Conservation (phyloP, 2,888 invertebrate genomes). For the Rhaphigaster nebulosa region DNA sequence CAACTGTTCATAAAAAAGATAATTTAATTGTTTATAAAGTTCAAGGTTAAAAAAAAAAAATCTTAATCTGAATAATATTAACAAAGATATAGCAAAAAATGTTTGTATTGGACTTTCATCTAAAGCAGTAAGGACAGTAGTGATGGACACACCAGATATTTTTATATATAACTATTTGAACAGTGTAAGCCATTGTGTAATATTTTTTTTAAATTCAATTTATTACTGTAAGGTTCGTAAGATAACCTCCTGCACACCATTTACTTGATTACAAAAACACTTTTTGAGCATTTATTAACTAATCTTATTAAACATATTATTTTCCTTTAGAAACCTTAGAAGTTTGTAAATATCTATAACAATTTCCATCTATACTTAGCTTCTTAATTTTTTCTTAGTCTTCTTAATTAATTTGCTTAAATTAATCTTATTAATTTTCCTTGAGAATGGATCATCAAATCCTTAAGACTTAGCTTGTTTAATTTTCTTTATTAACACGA, state of each 20-base stretch:
- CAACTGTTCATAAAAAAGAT: too few species aligned
- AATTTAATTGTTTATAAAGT: too few species aligned
- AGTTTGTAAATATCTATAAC: background rate
- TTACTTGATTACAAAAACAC: background rate
- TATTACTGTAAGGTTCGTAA: background rate
- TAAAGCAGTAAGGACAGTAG: too few species aligned
- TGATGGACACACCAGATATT: too few species aligned
- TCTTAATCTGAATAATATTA: too few species aligned
- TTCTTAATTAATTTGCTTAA: background rate
- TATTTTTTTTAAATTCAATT: background rate
- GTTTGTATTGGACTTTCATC: too few species aligned
- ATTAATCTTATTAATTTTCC: background rate
- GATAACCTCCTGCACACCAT: background rate
- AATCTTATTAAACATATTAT: background rate
- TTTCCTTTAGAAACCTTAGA: background rate
- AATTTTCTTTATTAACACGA: background rate
- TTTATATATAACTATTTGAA: too few species aligned
- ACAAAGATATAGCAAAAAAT: too few species aligned
- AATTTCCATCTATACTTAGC: background rate
- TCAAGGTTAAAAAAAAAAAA: too few species aligned
- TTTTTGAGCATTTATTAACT: background rate
- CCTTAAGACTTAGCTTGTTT: background rate
- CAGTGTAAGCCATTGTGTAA: too few species aligned
- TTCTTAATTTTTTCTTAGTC: background rate
- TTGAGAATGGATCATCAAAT: background rate